Evolutionary conservation across 2,797 vertebrate genomes (phyloP), one percentile per base, ranked within the genome.

Genomic region (Gymnocypris eckloni): DNA sequence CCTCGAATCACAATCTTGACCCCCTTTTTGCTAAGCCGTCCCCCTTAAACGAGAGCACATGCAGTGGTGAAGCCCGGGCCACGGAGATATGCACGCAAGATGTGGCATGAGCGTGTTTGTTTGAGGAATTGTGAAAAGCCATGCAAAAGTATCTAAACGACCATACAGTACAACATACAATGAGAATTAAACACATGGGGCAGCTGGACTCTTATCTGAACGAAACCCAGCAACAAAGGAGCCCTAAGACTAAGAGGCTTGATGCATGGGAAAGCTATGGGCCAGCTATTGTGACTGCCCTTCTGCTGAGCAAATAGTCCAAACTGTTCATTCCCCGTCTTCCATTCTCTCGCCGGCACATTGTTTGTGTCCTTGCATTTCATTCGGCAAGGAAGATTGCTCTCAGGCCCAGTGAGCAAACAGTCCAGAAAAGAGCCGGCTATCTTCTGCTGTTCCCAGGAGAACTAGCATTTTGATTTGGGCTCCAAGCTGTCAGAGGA

Each of bases 381-480:
- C 98, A 99, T 99, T 99, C 97, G 95, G 97, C 95, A 91, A 96
- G 97, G 96, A 98, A 99, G 97, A 98, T 98, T 98, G 98, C 98
- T 99, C 98, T 96, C 97, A 97, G 98, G 98, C 97, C 97, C 97
- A 97, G 95, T 98, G 96, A 99, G 98, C 98, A 99, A 99, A 99
- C 98, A 99, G 98, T 99, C 98, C 97, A 98, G 97, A 97, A 98
- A 98, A 97, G 97, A 99, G 97, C 97, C 95, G 95, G 96, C 98
- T 97, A 97, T 97, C 97, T 97, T 96, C 96, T 94, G 95, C 96
- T 96, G 97, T 98, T 99, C 98, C 98, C 98, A 96, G 96, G 98
- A 99, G 98, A 99, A 99, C 98, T 98, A 97, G 98, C 98, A 99
- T 99, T 99, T 99, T 99, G 98, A 98, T 99, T 98, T 98, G 97